phyloP scores from a whole-genome alignment of 1,140 invertebrate species.

The Trichomalopsis sarcophagae region DNA sequence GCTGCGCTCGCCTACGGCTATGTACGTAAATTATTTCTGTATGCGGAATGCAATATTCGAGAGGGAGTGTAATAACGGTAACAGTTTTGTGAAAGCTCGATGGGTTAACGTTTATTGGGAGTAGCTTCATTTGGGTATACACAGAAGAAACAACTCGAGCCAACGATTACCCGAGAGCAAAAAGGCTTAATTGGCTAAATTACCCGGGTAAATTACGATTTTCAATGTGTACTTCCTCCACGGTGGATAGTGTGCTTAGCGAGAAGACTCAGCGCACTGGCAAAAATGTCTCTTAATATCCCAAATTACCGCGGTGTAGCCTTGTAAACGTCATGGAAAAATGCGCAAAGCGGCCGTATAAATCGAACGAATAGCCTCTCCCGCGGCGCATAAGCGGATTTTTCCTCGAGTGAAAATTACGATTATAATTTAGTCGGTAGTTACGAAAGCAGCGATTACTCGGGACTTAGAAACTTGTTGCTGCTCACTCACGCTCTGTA shows the following conservation, averaged over 20 bases:
- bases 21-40: background rate
- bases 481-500: background rate
- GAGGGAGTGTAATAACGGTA: background rate
- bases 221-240: background rate
- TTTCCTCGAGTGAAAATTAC: conserved; percentile 21
- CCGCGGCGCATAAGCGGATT: conserved; percentile 4
- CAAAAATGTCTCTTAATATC: conserved; percentile 4
- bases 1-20: background rate
- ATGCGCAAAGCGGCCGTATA: conserved; percentile 3
- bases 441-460: conserved; percentile 32
- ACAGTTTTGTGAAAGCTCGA: background rate
- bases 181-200: background rate
- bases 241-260: background rate
- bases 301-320: conserved; percentile 3
- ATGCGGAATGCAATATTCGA: background rate
- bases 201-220: background rate
- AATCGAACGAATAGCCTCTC: background rate
- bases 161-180: background rate
- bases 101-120: background rate
- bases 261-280: background rate
- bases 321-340: background rate
- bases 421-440: conserved; percentile 43
- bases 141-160: background rate
- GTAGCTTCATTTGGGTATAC: background rate
- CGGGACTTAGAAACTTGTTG: conserved; percentile 44